These are phyloP conservation scores for Dichetophora obliterata DNA, from an alignment of 2,888 invertebrate species.

Conservation along the genomic window DNA sequence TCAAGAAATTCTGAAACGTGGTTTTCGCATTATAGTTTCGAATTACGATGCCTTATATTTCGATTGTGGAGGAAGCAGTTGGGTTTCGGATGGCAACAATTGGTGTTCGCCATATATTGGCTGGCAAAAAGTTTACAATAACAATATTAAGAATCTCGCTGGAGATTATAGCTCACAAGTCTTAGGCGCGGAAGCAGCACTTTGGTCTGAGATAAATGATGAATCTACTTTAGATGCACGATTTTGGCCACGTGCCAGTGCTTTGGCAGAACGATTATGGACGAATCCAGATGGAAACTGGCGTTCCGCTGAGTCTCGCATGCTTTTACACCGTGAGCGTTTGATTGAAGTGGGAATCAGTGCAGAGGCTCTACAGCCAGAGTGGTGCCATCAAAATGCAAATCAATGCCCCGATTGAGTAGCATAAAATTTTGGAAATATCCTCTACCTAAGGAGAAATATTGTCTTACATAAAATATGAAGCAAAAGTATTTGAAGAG, in stretches of 20 bases:
- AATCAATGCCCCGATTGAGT: slow-evolving; percentile 71
- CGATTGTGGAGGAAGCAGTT: slow-evolving; percentile 88
- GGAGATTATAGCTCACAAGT: too few relatives aligned
- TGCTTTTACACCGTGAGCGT: slow-evolving; percentile 76
- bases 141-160: slow-evolving; percentile 69
- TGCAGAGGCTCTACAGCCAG: slow-evolving; percentile 80
- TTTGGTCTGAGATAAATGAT: slow-evolving; percentile 88
- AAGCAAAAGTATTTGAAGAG: background rate
- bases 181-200: slow-evolving; percentile 87
- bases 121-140: slow-evolving; percentile 89
- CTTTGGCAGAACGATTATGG: slow-evolving; percentile 87
- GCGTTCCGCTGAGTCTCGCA: slow-evolving; percentile 74
- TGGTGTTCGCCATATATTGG: slow-evolving; percentile 90
- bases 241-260: slow-evolving; percentile 86
- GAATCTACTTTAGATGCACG: slow-evolving; percentile 81
- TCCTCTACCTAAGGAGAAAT: background rate
- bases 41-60: slow-evolving; percentile 92
- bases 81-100: slow-evolving; percentile 85
- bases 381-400: slow-evolving; percentile 83
- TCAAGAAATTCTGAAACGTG: slow-evolving; percentile 83
- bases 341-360: slow-evolving; percentile 77
- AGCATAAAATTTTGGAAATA: background rate
- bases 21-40: slow-evolving; percentile 83
- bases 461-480: background rate
- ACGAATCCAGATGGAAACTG: slow-evolving; percentile 74